Base-by-base conservation (phyloP, 2,888 invertebrate species). In the Polylopha cassiicola region DNA sequence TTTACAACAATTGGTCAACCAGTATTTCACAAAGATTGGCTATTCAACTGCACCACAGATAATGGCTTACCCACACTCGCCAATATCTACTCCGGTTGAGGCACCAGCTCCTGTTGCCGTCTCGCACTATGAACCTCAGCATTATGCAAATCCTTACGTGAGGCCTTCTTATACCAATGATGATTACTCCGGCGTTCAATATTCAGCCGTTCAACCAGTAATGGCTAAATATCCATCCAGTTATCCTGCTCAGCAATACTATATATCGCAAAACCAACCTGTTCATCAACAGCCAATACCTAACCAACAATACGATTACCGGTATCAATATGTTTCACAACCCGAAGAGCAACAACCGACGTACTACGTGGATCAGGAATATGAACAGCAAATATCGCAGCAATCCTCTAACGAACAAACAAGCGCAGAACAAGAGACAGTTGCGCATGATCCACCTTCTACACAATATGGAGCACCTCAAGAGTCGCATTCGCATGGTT, bases 1-100 rank as follows among this genome's bases (percentile, higher is more conserved):
- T 53, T 61, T 89, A 16, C 88, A 89, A 68, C 71, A 81, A 10
- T 58, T 89, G 16, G 79, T 89, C 0, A 77, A 82, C 45, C 78
- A 86, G 47, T 89, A 89, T 54, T 79, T 87, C 27, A 72, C 74
- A 51, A 84, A 84, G 48, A 71, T 73, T 39, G 85, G 85, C 5
- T 81, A 69, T 43, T 65, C 73, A 4, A 69, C 69, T 46, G 78
- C 76, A 3, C 79, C 82, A 36, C 76, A 79, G 54, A 66, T 81
- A 10, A 79, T 67, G 68, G 48, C 71, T 14, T 80, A 79, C 44
- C 71, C 71, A 32, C 68, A 55, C 37, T 46, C 67, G 6, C 41
- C 59, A 20, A 38, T 61, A 8, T 48, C 67, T 16, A 45, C 55
- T 7, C 46, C 57, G 37, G 58, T 68, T 46, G 34, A 38, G n/a